Evolutionary conservation across 53 echinoderm and acorn worm species (phyloP), one percentile per base, ranked within the genome.

Genomic region (Actinopyga echinites): DNA sequence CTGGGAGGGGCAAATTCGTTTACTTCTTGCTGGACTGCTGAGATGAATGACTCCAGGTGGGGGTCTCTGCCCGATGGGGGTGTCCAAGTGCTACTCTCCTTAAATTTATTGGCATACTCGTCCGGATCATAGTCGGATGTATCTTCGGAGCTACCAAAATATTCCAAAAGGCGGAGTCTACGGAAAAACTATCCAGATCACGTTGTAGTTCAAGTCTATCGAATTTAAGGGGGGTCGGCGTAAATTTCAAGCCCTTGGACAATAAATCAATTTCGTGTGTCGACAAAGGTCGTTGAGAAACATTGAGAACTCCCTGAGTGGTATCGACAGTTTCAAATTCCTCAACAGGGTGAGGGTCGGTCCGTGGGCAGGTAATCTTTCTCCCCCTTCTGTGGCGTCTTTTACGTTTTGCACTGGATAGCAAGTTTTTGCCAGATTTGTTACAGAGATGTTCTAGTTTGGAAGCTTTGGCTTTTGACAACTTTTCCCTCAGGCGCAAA

Each of bases 181-280:
- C 59, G 59, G 59, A 40, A 40, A 40, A 40, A 40, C 40, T 40
- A 40, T 40, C 40, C 40, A 40, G 40, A 40, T 40, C 59, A 23
- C 59, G 59, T 59, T 59, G 59, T 59, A 59, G 59, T 59, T 59
- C 59, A 59, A 59, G 59, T 59, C 59, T 59, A 12, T 59, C 59
- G 26, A 59, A 59, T 59, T 59, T 59, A 5, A 59, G 59, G 59
- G 6, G 59, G 59, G 59, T 59, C 22, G 59, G 59, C 59, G 59
- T 59, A 5, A 59, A 59, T 59, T 59, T 59, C 59, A 59, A 11
- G 59, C 59, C 15, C 26, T 59, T 59, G 4, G 59, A 59, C 59
- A 59, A 59, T 59, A 59, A 59, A 11, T 26, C 59, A 59, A 59
- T 59, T 23, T 59, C 59, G 59, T 59, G 59, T 23, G n/a, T 26